Percentiles rank a stretch among this genome's conserved stretches.
These are phyloP conservation scores for Hartigia nigra DNA, from an alignment of 2,888 invertebrate species.

Conservation along the genomic window DNA sequence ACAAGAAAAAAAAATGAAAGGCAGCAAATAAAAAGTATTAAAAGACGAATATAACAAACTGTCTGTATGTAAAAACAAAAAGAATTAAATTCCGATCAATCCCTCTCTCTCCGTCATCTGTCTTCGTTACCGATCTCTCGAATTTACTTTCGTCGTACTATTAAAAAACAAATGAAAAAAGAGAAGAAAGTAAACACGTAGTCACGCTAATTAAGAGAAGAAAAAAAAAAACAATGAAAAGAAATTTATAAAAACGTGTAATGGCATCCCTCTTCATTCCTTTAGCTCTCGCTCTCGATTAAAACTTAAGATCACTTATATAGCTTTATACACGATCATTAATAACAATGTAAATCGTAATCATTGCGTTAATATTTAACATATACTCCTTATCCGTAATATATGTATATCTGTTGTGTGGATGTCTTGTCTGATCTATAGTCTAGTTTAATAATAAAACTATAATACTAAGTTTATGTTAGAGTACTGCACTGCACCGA, in stretches of 20 bases:
- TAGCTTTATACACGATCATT: constrained; percentile 66
- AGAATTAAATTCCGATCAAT: constrained; percentile 20
- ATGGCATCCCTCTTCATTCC: constrained; percentile 56
- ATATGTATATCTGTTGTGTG: constrained; percentile 53
- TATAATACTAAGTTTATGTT: constrained; percentile 44
- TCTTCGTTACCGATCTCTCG: neutral
- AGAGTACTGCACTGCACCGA: constrained; percentile 54
- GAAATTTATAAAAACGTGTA: constrained; percentile 51
- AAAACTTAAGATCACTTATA: constrained; percentile 65
- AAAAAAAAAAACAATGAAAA: constrained; percentile 41
- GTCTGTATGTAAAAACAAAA: constrained; percentile 24
- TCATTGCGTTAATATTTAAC: constrained; percentile 65
- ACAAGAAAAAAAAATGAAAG: constrained; percentile 15
- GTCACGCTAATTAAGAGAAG: neutral
- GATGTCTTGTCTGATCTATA: constrained; percentile 41
- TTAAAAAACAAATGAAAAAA: constrained; percentile 29
- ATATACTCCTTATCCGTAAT: constrained; percentile 63
- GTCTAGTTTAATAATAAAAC: constrained; percentile 33
- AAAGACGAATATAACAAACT: constrained; percentile 18
- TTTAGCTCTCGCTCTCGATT: constrained; percentile 58
- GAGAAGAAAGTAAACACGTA: constrained; percentile 8
- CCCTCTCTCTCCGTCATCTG: constrained; percentile 14
- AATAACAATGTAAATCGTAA: constrained; percentile 65
- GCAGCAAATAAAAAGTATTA: constrained; percentile 20
- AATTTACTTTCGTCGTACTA: constrained; percentile 9